These are phyloP conservation scores for Scalopus aquaticus DNA, from an alignment of 2,113 vertebrate species.

Conservation along the genomic window DNA sequence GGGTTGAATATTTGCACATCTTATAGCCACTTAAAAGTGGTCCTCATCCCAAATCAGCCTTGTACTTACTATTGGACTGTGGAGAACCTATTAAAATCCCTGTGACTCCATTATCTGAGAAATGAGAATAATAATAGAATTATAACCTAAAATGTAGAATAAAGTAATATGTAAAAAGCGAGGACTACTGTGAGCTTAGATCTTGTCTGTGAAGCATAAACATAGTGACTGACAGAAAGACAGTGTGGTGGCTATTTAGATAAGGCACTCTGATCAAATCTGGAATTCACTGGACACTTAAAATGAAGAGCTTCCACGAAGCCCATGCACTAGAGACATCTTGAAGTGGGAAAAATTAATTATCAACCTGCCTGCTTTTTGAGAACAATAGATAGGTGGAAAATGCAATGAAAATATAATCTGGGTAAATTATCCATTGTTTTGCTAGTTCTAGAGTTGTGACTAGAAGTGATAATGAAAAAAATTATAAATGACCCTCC, in stretches of 20 bases:
- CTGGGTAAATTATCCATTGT: background rate
- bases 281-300: background rate
- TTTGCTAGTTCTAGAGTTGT: background rate
- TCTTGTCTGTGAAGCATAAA: background rate
- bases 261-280: background rate
- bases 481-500: background rate
- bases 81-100: background rate
- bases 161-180: background rate
- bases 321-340: background rate
- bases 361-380: background rate
- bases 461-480: slow-evolving; percentile 2
- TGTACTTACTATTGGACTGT: background rate
- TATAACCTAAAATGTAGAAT: background rate
- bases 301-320: background rate
- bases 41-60: background rate
- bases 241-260: background rate
- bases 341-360: background rate
- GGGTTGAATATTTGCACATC: background rate
- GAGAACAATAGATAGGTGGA: background rate
- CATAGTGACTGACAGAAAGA: background rate
- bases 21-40: background rate
- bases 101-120: background rate
- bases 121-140: background rate
- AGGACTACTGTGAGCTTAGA: background rate
- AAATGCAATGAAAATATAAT: background rate